Percentiles rank a stretch among this genome's conserved stretches.
Conservation (phyloP, 2,113 vertebrate species). For the Malurus alboscapulatus region DNA sequence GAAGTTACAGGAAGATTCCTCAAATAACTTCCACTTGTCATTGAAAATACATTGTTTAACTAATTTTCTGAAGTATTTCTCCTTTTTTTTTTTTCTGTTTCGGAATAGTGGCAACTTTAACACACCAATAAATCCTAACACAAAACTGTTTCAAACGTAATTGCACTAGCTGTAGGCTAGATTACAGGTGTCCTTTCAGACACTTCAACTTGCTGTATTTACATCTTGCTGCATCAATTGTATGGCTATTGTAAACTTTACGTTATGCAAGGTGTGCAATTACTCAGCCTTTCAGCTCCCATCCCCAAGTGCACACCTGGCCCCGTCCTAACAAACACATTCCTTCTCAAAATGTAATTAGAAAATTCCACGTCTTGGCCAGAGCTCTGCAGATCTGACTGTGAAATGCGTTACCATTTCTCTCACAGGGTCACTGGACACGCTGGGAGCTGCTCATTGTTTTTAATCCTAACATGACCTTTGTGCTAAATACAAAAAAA, state of each 20-base stretch:
- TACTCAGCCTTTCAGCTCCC: conserved; percentile 35
- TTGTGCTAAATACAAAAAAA: conserved; percentile 61
- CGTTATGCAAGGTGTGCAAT: conserved; percentile 68
- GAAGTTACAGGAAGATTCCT: not conserved
- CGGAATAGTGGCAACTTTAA: not conserved
- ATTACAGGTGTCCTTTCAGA: conserved; percentile 68
- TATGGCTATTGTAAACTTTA: conserved; percentile 60
- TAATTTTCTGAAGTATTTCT: not conserved
- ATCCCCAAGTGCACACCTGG: conserved; percentile 66
- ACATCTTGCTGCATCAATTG: conserved; percentile 54
- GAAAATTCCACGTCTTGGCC: conserved; percentile 43
- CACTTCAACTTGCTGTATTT: conserved; percentile 48
- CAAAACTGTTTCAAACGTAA: conserved; percentile 35
- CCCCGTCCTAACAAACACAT: conserved; percentile 46
- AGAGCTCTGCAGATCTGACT: not conserved
- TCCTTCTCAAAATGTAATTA: conserved; percentile 58
- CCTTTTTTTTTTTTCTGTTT: not conserved
- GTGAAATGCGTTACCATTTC: conserved; percentile 7
- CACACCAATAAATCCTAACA: conserved; percentile 13
- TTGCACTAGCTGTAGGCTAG: conserved; percentile 33
- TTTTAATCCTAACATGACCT: conserved; percentile 67
- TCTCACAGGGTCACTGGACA: conserved; percentile 45
- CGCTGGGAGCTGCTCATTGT: conserved; percentile 53
- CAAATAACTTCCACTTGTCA: not conserved
- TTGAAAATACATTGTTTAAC: not conserved